Evolutionary conservation across 2,113 vertebrate genomes (phyloP), one percentile per base, ranked within the genome.

Genomic region (Galbula dea): DNA sequence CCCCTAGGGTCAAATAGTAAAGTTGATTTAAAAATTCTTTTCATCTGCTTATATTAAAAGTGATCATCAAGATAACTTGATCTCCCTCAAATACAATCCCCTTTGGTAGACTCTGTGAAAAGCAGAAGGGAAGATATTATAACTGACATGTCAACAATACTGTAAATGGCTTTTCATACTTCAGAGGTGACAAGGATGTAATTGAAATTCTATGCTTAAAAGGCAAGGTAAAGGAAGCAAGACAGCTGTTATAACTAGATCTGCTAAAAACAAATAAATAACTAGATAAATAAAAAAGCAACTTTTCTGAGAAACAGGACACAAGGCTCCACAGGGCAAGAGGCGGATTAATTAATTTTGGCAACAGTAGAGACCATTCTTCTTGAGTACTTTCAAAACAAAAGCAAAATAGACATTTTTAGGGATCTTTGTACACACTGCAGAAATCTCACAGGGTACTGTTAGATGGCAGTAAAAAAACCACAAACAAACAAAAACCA

Each of bases 121-220:
- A 85, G 82, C 37, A 85, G 71, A 73, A 84, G n/a, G 39, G 72
- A 78, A 87, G 66, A 22, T 68, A 73, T 83, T 76, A 65, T 41
- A 73, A 76, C 41, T 83, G 88, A 88, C 65, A 29, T 20, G 46
- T 73, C 87, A 89, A 90, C 87, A 94, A 80, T 76, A 69, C 17
- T 29, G 58, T 48, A 91, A 95, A 83, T 69, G 67, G 67, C 17
- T 93, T 89, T 83, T 89, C 79, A 66, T 54, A 76, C 54, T 82
- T 72, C 66, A 94, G 87, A 92, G 66, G 46, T 87, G 89, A 82
- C 84, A 91, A 89, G 89, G 82, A 49, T 89, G 23, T 87, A 91
- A 96, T 85, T 4, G 3, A 89, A 96, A 94, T 95, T 79, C 87
- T 59, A 37, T 79, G 82, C 87, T 76, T 91, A 89, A 91, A 85